phyloP scores from a whole-genome alignment of 2,113 vertebrate genomes.

The Hippocampus zosterae region DNA sequence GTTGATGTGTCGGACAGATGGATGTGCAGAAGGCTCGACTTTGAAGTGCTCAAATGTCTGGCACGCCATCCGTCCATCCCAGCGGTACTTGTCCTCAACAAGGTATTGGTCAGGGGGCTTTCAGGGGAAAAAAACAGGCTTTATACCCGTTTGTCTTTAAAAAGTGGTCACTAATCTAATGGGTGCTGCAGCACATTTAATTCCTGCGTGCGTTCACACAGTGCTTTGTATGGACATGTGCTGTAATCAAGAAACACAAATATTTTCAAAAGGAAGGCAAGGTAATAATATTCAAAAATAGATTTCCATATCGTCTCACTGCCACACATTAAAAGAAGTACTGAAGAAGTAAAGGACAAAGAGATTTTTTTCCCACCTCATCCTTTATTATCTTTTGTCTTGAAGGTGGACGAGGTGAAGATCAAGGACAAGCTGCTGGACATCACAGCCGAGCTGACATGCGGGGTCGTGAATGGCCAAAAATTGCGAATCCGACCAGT shows the following conservation, averaged over 20 bases:
- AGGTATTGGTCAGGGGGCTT: constrained; percentile 67
- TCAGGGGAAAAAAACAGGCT: too few relatives aligned
- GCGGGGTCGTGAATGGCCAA: constrained; percentile 81
- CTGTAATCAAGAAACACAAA: too few relatives aligned
- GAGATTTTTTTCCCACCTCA: not conserved
- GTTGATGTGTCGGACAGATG: constrained; percentile 88
- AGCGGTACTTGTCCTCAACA: constrained; percentile 89
- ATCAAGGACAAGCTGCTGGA: constrained; percentile 77
- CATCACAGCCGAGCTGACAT: constrained; percentile 76
- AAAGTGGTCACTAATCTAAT: too few relatives aligned
- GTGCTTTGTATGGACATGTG: too few relatives aligned
- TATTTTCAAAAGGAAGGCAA: too few relatives aligned
- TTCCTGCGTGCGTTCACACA: too few relatives aligned
- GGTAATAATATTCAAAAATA: too few relatives aligned
- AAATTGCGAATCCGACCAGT: constrained; percentile 46
- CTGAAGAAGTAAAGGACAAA: too few relatives aligned
- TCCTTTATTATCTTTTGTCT: not conserved
- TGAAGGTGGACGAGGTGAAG: constrained; percentile 85
- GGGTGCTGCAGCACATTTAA: too few relatives aligned
- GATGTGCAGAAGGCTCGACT: constrained; percentile 74
- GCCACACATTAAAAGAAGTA: too few relatives aligned
- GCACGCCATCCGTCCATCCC: constrained; percentile 74
- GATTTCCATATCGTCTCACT: too few relatives aligned
- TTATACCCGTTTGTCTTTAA: too few relatives aligned
- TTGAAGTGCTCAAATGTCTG: constrained; percentile 81